A percentile compares a stretch with the other conserved stretches of the same genome.
phyloP scores from a whole-genome alignment of 2,113 vertebrate species.

The Sardina pilchardus region DNA sequence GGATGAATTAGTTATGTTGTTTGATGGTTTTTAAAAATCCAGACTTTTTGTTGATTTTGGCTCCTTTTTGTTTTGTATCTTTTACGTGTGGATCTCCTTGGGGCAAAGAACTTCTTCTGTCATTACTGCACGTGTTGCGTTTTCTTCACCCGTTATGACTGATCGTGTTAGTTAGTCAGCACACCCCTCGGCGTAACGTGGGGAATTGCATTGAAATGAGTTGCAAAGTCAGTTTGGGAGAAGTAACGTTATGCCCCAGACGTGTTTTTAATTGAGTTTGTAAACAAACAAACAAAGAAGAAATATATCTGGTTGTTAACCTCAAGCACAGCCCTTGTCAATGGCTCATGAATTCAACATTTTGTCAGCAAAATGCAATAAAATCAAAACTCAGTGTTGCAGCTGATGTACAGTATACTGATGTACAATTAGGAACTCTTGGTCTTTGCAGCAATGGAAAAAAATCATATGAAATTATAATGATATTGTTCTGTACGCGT shows the following conservation, averaged over 20 bases:
- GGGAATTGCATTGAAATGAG: neutral
- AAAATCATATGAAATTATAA: neutral
- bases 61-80: neutral
- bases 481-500: neutral
- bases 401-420: neutral
- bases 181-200: neutral
- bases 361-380: neutral
- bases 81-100: neutral
- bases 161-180: neutral
- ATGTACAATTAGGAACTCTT: neutral
- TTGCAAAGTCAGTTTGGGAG: neutral
- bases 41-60: neutral
- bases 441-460: neutral
- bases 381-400: neutral
- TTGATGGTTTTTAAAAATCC: neutral
- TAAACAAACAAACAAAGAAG: neutral
- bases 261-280: neutral
- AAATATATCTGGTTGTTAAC: neutral
- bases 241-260: neutral
- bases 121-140: neutral
- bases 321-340: neutral
- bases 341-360: neutral
- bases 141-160: neutral
- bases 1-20: neutral
- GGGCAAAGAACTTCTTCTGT: neutral